Base-by-base conservation (phyloP, 2,888 invertebrate genomes). In the Lordiphosa fenestrarum region DNA sequence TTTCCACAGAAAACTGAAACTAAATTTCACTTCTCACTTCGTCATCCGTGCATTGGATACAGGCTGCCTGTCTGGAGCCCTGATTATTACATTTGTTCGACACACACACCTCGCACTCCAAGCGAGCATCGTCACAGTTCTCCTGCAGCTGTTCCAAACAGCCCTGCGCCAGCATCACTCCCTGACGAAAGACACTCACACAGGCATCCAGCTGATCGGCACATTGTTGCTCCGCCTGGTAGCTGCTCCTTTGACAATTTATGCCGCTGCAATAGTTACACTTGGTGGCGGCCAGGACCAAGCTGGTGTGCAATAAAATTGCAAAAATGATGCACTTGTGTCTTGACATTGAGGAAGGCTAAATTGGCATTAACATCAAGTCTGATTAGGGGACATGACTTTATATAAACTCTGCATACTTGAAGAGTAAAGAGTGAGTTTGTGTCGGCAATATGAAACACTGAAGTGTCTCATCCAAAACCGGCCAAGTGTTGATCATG, bases 261-360 rank as follows among this genome's bases (percentile, higher is more conserved):
- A 78, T 75, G 36, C 85, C 87, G 0, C 72, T 63, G 46, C 86
- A 86, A 46, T 71, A 69, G 2, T 67, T 37, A 40, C 86, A 86
- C 10, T 59, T 70, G 12, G 69, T 55, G 7, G 56, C 54, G n/a
- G 73, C 73, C 25, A 76, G 65, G 23, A 64, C 60, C 23, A 19
- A 81, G 46, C 36, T 65, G 13, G 10, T 44, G 12, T 35, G 13
- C 57, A 15, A 76, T 7, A 50, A 48, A 6, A 48, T 25, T 7
- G 12, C 12, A n/a, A 25, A 54, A 41, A 10, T 30, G 2, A 30
- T 42, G 36, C 42, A 50, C 41, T 57, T 66, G 12, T 30, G 60
- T 58, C 53, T 61, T 62, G 66, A 53, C 75, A 83, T 76, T 69
- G 59, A 6, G 13, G 60, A 53, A 55, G 59, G 47, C 50, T 53